Evolutionary conservation across 2,113 vertebrate genomes (phyloP).

Genomic region (Myrmecobius fasciatus): DNA sequence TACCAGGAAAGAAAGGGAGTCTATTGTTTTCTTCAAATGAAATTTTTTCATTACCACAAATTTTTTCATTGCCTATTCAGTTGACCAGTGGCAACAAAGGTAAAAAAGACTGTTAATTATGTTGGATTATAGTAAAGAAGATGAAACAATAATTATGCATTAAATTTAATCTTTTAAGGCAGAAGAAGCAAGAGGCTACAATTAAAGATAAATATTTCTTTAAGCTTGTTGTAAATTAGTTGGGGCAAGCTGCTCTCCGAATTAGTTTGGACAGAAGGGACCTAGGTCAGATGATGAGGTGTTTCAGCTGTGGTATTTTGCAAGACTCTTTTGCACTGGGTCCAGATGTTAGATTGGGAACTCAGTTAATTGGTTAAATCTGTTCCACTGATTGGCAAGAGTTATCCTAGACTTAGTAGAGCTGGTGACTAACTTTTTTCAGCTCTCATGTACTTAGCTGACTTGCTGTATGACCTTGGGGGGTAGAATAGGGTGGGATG

Average conservation of each 20-base stretch:
- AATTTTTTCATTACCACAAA: not conserved
- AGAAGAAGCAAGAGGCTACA: not conserved
- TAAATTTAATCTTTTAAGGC: not conserved
- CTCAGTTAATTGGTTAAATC: conserved; percentile 2
- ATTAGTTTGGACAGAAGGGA: not conserved
- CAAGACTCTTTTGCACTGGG: not conserved
- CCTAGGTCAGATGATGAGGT: not conserved
- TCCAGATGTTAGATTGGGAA: conserved; percentile 5
- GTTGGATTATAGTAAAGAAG: not conserved
- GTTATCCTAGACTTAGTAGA: not conserved
- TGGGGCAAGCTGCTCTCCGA: not conserved
- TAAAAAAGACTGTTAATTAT: not conserved
- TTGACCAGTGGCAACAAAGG: not conserved
- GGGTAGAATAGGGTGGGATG: not conserved
- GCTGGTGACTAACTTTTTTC: not conserved
- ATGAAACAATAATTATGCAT: not conserved
- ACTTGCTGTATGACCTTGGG: not conserved
- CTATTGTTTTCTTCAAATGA: not conserved
- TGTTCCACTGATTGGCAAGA: conserved; percentile 1
- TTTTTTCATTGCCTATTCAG: not conserved
- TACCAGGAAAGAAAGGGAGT: not conserved
- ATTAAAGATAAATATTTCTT: conserved; percentile 4
- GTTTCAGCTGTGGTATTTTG: conserved; percentile 5
- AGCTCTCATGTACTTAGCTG: not conserved
- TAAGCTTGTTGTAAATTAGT: not conserved